These are phyloP conservation scores for Eupsilia transversa DNA, from an alignment of 2,888 invertebrate species.

Conservation along the genomic window DNA sequence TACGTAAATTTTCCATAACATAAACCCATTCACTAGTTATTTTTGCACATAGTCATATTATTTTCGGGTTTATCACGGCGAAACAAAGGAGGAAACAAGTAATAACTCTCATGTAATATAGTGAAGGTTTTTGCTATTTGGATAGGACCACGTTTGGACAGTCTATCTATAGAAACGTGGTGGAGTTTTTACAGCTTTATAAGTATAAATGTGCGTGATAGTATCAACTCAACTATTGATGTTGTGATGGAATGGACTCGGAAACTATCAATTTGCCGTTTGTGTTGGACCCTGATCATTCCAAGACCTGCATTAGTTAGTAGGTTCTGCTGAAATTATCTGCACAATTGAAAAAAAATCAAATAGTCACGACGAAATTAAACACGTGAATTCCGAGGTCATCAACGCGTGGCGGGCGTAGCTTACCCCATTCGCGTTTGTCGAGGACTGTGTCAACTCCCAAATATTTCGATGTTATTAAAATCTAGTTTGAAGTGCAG, in stretches of 20 bases:
- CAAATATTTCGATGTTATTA: constrained; percentile 39
- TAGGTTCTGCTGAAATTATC: neutral
- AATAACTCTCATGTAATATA: constrained; percentile 47
- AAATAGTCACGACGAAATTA: neutral
- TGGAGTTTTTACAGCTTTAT: constrained; percentile 21
- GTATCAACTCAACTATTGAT: constrained; percentile 2
- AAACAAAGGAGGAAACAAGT: constrained; percentile 53
- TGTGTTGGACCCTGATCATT: neutral
- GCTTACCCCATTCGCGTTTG: neutral
- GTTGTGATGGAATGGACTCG: neutral
- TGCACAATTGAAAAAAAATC: neutral
- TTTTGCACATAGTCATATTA: constrained; percentile 54
- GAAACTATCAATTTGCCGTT: neutral
- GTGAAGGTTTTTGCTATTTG: constrained; percentile 53
- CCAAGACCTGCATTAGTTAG: neutral
- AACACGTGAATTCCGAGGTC: neutral
- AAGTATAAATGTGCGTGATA: neutral
- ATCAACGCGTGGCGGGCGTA: neutral
- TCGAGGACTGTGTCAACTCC: constrained; percentile 14
- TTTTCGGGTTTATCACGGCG: constrained; percentile 36
- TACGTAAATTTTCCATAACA: constrained; percentile 55
- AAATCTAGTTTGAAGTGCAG: constrained; percentile 47
- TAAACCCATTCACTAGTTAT: constrained; percentile 43
- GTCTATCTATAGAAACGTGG: constrained; percentile 14
- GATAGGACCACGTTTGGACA: constrained; percentile 44